Percentiles rank a stretch among this genome's conserved stretches.
phyloP scores from a whole-genome alignment of 2,113 vertebrate species.

The Xenopus tropicalis region UCB_Xtro_10.0 CM004451.2:7450001-7450500 shows the following conservation, averaged over 20 bases:
- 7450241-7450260: constrained; percentile 62
- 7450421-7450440: too few species aligned
- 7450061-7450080: neutral
- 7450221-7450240: constrained; percentile 49
- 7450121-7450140: constrained; percentile 35
- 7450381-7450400: too few species aligned
- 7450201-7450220: constrained; percentile 56
- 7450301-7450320: too few species aligned
- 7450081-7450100: neutral
- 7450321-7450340: too few species aligned
- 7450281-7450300: constrained; percentile 14
- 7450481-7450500: too few species aligned
- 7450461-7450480: too few species aligned
- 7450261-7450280: constrained; percentile 53
- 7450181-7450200: constrained; percentile 59
- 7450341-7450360: too few species aligned
- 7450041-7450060: constrained; percentile 13
- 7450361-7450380: too few species aligned
- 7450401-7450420: too few species aligned
- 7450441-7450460: too few species aligned
- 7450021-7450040: too few species aligned
- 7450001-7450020: too few species aligned
- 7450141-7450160: constrained; percentile 63
- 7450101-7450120: constrained; percentile 51
- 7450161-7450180: constrained; percentile 48